Conservation (phyloP, 37 sponge, comb jelly and placozoan species). For the Cladorhizidae sp. region DNA sequence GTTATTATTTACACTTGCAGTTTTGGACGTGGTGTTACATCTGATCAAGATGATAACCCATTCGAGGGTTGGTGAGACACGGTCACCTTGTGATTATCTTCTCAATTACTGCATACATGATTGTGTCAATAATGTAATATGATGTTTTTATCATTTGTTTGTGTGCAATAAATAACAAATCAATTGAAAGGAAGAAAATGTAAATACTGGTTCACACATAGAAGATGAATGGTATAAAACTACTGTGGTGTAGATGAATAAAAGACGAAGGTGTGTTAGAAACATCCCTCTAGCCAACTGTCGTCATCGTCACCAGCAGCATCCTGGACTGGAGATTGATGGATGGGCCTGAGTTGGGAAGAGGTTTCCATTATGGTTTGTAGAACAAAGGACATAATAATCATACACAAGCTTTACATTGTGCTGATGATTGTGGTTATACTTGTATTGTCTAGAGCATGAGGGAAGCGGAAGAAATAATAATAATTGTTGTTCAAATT, state of each 20-base stretch:
- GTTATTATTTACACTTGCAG: not conserved
- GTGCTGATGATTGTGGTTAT: no score
- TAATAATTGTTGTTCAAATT: no score
- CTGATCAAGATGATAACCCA: conserved; percentile 7
- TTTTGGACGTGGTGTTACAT: conserved; percentile 13
- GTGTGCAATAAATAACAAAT: not conserved
- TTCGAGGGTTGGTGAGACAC: conserved; percentile 36
- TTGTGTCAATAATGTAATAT: not conserved
- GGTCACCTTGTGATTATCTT: not conserved
- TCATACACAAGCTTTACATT: no score
- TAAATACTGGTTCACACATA: not conserved
- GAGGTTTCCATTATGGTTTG: no score
- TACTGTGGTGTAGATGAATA: not conserved
- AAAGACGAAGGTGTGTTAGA: not conserved
- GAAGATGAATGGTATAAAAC: not conserved
- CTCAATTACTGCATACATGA: not conserved
- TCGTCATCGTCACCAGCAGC: conserved; percentile 16
- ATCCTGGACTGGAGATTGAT: not conserved
- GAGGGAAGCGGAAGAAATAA: no score
- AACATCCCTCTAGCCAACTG: conserved; percentile 60
- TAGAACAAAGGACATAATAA: no score
- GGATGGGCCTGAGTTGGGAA: no score
- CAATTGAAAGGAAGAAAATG: no score
- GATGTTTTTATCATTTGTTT: not conserved
- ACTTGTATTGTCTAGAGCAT: no score